phyloP scores from a whole-genome alignment of 2,113 vertebrate species.

The Hemichromis elongatus region DNA sequence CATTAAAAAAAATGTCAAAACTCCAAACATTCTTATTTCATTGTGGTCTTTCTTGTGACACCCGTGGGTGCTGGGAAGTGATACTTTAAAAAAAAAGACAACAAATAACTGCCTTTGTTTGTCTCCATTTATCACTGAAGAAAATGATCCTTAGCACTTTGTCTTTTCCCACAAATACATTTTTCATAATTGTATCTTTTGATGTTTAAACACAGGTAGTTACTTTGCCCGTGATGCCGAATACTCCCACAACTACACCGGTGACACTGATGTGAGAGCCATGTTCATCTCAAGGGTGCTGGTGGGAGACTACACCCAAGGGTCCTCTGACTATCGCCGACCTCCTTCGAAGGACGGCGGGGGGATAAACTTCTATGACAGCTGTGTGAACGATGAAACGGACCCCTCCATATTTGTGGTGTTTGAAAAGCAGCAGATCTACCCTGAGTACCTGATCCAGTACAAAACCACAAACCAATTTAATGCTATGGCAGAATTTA shows the following conservation, averaged over 20 bases:
- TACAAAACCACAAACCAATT: too few relatives aligned
- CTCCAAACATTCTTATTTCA: not conserved
- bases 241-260: conserved; percentile 79
- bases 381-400: not conserved
- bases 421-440: too few relatives aligned
- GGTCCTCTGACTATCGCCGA: conserved; percentile 65
- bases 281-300: conserved; percentile 88
- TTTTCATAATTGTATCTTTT: not conserved
- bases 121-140: not conserved
- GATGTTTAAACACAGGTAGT: conserved; percentile 75
- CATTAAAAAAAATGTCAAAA: not conserved
- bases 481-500: too few relatives aligned
- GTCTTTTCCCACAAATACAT: not conserved
- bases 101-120: not conserved
- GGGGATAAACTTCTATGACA: too few relatives aligned
- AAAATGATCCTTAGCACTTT: accelerated
- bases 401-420: conserved; percentile 86
- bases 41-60: not conserved
- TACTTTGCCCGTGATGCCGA: conserved; percentile 90
- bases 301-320: conserved; percentile 81
- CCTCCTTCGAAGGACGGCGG: conserved; percentile 81
- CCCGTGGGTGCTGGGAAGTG: not conserved
- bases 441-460: too few relatives aligned
- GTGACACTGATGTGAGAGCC: not conserved
- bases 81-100: not conserved